A percentile compares a stretch with the other conserved stretches of the same genome.
phyloP scores from a whole-genome alignment of 1,140 invertebrate species.

The Fragariocoptes setiger region DNA sequence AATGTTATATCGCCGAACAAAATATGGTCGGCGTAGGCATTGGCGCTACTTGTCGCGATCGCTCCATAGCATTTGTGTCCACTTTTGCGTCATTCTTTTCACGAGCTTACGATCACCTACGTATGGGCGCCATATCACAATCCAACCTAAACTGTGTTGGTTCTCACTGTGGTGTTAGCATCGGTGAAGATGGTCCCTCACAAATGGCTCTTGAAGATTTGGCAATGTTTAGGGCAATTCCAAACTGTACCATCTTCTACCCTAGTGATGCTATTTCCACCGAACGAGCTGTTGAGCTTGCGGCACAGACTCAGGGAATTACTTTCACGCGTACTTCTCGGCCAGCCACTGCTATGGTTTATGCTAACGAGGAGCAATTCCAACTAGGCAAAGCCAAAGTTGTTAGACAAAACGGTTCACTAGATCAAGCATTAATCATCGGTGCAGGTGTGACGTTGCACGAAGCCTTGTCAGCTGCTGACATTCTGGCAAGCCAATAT shows the following conservation, averaged over 20 bases:
- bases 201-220: constrained; percentile 98
- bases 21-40: constrained; percentile 84
- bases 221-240: constrained; percentile 70
- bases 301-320: constrained; percentile 76
- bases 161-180: constrained; percentile 78
- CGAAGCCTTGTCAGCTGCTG: constrained; percentile 56
- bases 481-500: constrained; percentile 27
- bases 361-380: constrained; percentile 54
- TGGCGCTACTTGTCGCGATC: constrained; percentile 53
- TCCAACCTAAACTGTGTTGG: constrained; percentile 79
- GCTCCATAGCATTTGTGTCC: constrained; percentile 64
- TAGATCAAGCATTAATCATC: constrained; percentile 47
- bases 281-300: constrained; percentile 71
- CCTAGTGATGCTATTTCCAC: constrained; percentile 75
- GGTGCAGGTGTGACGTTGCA: constrained; percentile 71
- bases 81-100: constrained; percentile 95
- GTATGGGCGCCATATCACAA: constrained; percentile 93
- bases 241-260: constrained; percentile 77
- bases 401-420: constrained; percentile 2
- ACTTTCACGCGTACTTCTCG: constrained; percentile 83
- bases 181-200: constrained; percentile 79
- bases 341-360: constrained; percentile 56
- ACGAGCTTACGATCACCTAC: constrained; percentile 78
- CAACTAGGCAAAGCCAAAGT: constrained; percentile 27
- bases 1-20: constrained; percentile 97